These are phyloP conservation scores for Chelon auratus DNA, from an alignment of 2,797 vertebrate species.

Conservation along the genomic window DNA sequence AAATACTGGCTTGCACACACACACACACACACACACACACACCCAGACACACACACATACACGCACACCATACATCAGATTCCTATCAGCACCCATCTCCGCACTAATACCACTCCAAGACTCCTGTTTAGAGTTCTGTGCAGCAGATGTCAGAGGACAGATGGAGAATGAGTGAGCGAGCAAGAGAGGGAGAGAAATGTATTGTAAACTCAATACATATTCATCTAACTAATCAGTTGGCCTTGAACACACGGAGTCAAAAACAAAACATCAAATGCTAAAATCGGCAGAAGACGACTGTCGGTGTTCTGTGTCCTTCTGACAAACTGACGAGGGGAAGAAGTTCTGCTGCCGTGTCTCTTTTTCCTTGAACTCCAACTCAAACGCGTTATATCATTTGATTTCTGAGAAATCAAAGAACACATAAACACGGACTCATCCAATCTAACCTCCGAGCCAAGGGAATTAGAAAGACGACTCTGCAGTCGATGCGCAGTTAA, in stretches of 20 bases:
- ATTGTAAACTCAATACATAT: neutral
- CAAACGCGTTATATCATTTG: slow-evolving; percentile 31
- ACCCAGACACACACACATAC: slow-evolving; percentile 17
- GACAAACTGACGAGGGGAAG: neutral
- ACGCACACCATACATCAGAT: slow-evolving; percentile 54
- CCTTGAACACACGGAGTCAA: neutral
- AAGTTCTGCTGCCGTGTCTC: slow-evolving; percentile 17
- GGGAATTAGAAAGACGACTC: slow-evolving; percentile 7
- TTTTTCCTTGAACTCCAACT: neutral
- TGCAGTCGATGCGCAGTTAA: slow-evolving; percentile 1
- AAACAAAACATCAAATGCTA: neutral
- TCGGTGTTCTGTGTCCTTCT: neutral
- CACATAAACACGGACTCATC: slow-evolving; percentile 16
- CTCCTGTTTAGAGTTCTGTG: slow-evolving; percentile 67
- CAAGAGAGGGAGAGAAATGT: neutral
- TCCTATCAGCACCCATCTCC: slow-evolving; percentile 62
- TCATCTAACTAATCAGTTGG: too few species aligned
- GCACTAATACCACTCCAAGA: slow-evolving; percentile 49
- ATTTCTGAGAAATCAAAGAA: slow-evolving; percentile 31
- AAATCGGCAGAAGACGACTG: neutral
- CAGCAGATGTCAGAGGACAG: slow-evolving; percentile 73
- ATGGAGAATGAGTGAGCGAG: neutral
- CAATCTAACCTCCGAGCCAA: slow-evolving; percentile 16
- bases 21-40: slow-evolving; percentile 20
- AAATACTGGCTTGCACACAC: slow-evolving; percentile 55